Evolutionary conservation across 92 coral and sea anemone species (phyloP).

Genomic region (Phenganax subtilis): DNA sequence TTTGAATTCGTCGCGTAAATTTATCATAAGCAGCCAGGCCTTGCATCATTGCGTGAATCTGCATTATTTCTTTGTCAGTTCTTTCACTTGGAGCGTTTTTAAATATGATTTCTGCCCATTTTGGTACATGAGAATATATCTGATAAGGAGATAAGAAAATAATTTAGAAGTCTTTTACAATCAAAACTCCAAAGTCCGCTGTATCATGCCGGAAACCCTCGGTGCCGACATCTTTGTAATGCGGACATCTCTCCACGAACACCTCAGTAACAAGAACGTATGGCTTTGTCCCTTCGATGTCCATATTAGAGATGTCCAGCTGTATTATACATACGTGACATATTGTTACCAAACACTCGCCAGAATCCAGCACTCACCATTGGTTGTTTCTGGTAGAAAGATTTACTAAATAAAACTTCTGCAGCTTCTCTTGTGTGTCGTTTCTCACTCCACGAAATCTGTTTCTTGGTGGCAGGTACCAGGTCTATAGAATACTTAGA

Average conservation of each 20-base stretch:
- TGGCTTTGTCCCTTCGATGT: too few species aligned
- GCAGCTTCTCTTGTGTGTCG: constrained; percentile 70
- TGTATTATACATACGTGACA: background rate
- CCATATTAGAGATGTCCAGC: too few species aligned
- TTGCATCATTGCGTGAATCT: constrained; percentile 70
- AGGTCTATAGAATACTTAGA: constrained; percentile 50
- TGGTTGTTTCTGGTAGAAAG: constrained; percentile 69
- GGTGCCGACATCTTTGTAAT: too few species aligned
- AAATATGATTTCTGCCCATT: constrained; percentile 77
- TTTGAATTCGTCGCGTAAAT: constrained; percentile 85
- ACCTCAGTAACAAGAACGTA: too few species aligned
- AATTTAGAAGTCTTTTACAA: background rate
- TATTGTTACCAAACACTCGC: background rate
- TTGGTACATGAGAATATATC: constrained; percentile 94
- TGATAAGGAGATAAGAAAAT: constrained; percentile 18
- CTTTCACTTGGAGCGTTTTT: constrained; percentile 77
- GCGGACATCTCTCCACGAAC: too few species aligned
- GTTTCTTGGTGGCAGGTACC: constrained; percentile 75
- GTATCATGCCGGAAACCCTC: too few species aligned
- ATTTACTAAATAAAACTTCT: constrained; percentile 81
- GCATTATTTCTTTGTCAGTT: constrained; percentile 68
- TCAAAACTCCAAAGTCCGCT: too few species aligned
- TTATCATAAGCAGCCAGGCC: constrained; percentile 81
- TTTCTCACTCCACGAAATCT: constrained; percentile 69
- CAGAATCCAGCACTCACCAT: constrained; percentile 55